phyloP scores from a whole-genome alignment of 2,797 vertebrate species.

The Platalea minor region DNA sequence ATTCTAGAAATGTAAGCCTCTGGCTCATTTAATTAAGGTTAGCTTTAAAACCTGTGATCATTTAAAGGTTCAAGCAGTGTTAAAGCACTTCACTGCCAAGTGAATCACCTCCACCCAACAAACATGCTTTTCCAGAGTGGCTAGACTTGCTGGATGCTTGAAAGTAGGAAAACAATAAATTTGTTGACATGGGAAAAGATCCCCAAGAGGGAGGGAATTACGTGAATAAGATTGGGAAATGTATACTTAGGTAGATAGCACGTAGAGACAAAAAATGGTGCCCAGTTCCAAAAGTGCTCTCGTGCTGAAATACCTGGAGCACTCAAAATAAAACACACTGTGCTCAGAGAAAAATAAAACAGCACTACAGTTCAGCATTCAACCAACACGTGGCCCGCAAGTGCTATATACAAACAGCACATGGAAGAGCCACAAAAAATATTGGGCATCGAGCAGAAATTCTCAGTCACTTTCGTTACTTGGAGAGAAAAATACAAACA shows the following conservation, averaged over 20 bases:
- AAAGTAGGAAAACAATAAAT: slow-evolving; percentile 11
- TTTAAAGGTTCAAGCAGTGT: background rate
- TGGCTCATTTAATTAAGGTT: slow-evolving; percentile 10
- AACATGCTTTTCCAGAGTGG: slow-evolving; percentile 41
- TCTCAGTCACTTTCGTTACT: background rate
- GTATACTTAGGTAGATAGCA: background rate
- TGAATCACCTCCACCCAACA: background rate
- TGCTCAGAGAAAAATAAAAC: background rate
- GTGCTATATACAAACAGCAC: background rate
- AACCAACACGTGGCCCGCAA: fast-evolving
- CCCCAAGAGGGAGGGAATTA: slow-evolving; percentile 7
- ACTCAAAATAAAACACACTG: background rate
- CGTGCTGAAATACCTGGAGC: background rate
- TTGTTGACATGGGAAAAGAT: background rate
- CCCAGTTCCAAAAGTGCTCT: background rate
- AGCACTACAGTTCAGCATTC: fast-evolving
- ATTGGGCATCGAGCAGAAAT: fast-evolving
- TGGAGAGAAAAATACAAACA: background rate
- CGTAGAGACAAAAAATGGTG: background rate
- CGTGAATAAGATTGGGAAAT: fast-evolving
- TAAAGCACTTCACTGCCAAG: background rate
- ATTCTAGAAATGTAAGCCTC: slow-evolving; percentile 17
- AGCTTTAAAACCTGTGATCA: background rate
- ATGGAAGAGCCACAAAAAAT: background rate
- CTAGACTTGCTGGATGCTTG: background rate